These are phyloP conservation scores for Ischnura elegans DNA, from an alignment of 2,888 invertebrate species.

Conservation along the genomic window DNA sequence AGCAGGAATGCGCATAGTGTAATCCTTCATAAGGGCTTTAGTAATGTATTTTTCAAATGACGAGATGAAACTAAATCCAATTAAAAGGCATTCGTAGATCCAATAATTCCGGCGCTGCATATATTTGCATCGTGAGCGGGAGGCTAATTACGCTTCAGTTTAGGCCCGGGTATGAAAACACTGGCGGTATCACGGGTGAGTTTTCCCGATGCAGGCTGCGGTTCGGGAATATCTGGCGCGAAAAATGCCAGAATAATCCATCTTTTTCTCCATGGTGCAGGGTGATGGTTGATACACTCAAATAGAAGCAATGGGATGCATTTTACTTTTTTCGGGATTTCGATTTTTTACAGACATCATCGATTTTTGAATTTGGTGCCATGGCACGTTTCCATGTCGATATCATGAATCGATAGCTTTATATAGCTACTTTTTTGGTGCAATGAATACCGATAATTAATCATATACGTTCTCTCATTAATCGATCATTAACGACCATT, in stretches of 20 bases:
- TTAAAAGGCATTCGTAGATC: background rate
- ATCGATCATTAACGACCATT: too few relatives aligned
- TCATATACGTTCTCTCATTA: too few relatives aligned
- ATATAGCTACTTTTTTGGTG: too few relatives aligned
- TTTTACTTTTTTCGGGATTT: too few relatives aligned
- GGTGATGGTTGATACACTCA: conserved; percentile 5
- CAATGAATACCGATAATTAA: too few relatives aligned
- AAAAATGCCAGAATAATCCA: conserved; percentile 49
- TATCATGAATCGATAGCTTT: too few relatives aligned
- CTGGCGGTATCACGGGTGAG: background rate
- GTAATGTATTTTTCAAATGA: conserved; percentile 9
- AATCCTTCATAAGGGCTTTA: conserved; percentile 10
- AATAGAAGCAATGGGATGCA: too few relatives aligned
- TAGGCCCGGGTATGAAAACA: background rate
- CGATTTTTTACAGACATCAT: too few relatives aligned
- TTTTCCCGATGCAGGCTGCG: background rate
- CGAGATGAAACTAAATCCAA: conserved; percentile 9
- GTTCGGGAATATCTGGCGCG: background rate
- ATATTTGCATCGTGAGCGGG: background rate
- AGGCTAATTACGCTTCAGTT: background rate
- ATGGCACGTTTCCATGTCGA: too few relatives aligned
- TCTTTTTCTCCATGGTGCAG: conserved; percentile 12
- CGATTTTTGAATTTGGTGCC: too few relatives aligned
- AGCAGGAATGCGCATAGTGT: background rate
- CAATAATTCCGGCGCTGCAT: background rate